Evolutionary conservation across 2,113 vertebrate species (phyloP).

Genomic region (Coregonus clupeaformis): DNA sequence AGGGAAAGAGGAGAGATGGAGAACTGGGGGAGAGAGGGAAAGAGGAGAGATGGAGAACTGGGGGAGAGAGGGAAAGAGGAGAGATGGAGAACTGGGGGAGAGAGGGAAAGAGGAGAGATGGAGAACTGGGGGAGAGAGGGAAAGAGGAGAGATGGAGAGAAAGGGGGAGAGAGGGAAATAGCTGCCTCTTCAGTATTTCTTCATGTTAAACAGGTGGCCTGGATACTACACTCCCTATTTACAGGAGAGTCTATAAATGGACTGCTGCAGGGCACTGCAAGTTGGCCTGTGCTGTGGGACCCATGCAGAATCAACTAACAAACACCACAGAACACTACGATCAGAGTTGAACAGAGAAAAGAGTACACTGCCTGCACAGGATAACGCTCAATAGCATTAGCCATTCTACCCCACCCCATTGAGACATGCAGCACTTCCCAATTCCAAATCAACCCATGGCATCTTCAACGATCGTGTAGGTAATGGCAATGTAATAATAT

Average conservation of each 20-base stretch:
- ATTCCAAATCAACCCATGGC: too few species aligned
- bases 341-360: too few species aligned
- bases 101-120: slow-evolving; percentile 35
- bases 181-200: slow-evolving; percentile 50
- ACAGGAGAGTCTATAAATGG: slow-evolving; percentile 30
- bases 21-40: slow-evolving; percentile 40
- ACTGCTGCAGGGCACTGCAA: slow-evolving; percentile 25
- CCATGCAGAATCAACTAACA: too few species aligned
- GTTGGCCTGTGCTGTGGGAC: background rate
- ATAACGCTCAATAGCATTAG: too few species aligned
- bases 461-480: too few species aligned
- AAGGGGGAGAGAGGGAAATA: slow-evolving; percentile 48
- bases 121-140: slow-evolving; percentile 35
- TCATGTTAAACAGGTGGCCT: slow-evolving; percentile 50
- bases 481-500: too few species aligned
- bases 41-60: slow-evolving; percentile 8
- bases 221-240: slow-evolving; percentile 24
- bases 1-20: slow-evolving; percentile 35
- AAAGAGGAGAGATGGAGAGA: slow-evolving; percentile 15
- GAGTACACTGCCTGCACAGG: too few species aligned
- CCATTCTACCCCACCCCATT: too few species aligned
- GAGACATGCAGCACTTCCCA: too few species aligned
- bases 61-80: slow-evolving; percentile 37
- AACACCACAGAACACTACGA: too few species aligned
- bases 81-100: slow-evolving; percentile 14